Conservation (phyloP, 2,797 vertebrate species). For the Lepilemur ruficaudatus region DNA sequence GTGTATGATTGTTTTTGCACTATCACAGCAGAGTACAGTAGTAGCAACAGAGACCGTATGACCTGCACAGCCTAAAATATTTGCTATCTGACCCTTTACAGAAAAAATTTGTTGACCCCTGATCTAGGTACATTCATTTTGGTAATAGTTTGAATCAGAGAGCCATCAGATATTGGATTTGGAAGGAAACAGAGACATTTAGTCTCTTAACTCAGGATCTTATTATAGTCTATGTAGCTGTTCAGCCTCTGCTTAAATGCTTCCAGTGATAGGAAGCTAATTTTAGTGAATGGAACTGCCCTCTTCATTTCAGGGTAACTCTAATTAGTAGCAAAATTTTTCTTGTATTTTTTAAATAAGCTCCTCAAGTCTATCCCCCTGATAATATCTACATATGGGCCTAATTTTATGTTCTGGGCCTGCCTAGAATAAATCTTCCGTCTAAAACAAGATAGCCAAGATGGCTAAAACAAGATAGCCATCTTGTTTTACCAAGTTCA, state of each 20-base stretch:
- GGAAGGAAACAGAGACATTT: neutral
- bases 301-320: constrained; percentile 27
- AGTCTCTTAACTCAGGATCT: neutral
- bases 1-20: neutral
- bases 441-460: too few relatives aligned
- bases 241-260: neutral
- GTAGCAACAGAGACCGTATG: neutral
- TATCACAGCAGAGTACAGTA: neutral
- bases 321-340: neutral
- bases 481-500: neutral
- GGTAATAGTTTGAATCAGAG: neutral
- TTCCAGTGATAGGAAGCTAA: neutral
- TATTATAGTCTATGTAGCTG: neutral
- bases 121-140: neutral
- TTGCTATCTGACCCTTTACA: neutral
- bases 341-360: neutral
- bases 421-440: constrained; percentile 13
- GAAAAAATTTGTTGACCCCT: neutral
- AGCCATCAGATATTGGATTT: neutral
- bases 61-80: neutral
- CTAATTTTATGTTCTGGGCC: neutral
- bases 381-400: neutral
- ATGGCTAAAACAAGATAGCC: neutral
- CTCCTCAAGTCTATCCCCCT: neutral
- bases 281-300: neutral